These are phyloP conservation scores for Synanthedon vespiformis DNA, from an alignment of 2,888 invertebrate genomes.

Conservation along the genomic window DNA sequence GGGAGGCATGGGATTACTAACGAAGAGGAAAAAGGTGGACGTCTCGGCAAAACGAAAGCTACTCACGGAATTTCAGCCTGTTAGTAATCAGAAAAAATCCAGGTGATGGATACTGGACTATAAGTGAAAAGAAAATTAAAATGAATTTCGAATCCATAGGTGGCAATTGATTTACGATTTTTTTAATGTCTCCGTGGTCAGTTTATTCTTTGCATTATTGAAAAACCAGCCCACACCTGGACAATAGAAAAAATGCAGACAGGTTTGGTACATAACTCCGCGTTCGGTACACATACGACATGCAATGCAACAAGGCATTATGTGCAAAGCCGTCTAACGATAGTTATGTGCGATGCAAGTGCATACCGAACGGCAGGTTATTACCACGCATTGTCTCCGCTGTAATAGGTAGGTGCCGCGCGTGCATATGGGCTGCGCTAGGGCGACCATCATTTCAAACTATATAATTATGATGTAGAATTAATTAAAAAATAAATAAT, in stretches of 20 bases:
- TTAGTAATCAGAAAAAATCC: no score
- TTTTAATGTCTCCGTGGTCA: not conserved
- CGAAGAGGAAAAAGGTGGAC: no score
- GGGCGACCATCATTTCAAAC: constrained; percentile 7
- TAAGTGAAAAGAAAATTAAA: no score
- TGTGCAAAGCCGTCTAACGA: not conserved
- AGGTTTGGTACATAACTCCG: not conserved
- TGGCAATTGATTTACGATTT: no score
- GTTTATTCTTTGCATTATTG: not conserved
- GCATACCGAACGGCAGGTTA: constrained; percentile 29
- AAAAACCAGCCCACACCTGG: not conserved
- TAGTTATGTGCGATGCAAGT: not conserved
- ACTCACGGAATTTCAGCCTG: no score
- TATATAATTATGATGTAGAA: no score
- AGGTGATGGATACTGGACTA: no score
- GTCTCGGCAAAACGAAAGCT: no score
- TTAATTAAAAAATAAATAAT: no score
- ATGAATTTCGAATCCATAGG: no score
- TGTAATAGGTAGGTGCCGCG: constrained; percentile 40
- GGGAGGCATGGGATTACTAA: no score
- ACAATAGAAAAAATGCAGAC: not conserved
- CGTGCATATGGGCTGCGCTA: constrained; percentile 5
- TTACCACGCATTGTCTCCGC: constrained; percentile 56
- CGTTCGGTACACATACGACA: not conserved
- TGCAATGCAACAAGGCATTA: not conserved